phyloP scores from a whole-genome alignment of 2,113 vertebrate genomes.

The Ceratotherium simum region DNA sequence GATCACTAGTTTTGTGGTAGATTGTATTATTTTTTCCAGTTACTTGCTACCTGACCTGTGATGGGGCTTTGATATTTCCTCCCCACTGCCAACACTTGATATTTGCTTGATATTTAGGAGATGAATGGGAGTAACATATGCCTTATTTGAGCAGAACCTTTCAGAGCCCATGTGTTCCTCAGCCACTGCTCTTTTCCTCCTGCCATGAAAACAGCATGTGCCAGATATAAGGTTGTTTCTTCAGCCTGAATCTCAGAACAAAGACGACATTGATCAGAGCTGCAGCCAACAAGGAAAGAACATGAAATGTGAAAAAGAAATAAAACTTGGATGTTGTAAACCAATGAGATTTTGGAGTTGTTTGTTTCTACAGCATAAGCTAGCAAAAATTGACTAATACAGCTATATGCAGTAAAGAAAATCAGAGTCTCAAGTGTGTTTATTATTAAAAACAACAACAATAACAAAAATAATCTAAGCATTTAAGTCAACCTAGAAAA shows the following conservation, averaged over 20 bases:
- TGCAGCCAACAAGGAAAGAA: neutral
- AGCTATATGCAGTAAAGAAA: neutral
- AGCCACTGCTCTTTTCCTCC: neutral
- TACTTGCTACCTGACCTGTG: neutral
- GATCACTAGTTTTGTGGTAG: neutral
- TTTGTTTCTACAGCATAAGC: neutral
- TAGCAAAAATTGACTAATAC: neutral
- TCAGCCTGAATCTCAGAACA: neutral
- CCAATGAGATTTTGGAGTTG: neutral
- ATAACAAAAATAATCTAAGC: neutral
- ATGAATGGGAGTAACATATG: neutral
- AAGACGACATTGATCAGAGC: neutral
- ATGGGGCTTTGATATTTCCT: neutral
- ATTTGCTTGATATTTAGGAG: neutral
- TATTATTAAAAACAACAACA: neutral
- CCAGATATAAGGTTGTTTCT: neutral
- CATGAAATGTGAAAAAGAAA: neutral
- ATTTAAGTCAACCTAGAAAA: neutral
- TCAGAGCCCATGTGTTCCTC: no score
- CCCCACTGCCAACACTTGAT: rapidly evolving
- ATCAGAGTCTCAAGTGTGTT: neutral
- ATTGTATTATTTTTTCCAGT: neutral
- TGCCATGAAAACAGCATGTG: neutral
- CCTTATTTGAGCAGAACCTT: neutral
- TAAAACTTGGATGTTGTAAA: neutral